Base-by-base conservation (phyloP, 2,888 invertebrate species). In the Apodemia zela region DNA sequence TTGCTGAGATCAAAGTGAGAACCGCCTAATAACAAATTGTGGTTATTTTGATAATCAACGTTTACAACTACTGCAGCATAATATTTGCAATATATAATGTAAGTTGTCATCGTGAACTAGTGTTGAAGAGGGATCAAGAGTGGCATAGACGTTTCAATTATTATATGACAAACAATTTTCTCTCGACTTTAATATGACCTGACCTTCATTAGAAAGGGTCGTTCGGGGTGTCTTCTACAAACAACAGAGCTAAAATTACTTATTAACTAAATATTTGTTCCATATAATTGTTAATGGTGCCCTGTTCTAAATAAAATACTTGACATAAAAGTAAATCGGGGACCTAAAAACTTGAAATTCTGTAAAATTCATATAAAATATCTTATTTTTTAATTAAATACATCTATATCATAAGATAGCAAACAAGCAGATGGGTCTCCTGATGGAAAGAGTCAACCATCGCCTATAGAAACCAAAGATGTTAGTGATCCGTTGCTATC, bases 71-170 rank as follows among this genome's bases (percentile, higher is more conserved):
- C 1, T 38, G 38, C 1, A 38, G 1, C 2, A 11, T 13, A 13
- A 38, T 13, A 35, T 35, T 38, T 38, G 38, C 2, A 38, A 38
- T 7, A 13, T 38, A 13, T 35, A 7, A 38, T 38, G 38, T 38
- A 38, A 38, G 38, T 42, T 15, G 15, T 42, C 3, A 15, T 42
- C 42, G 13, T 42, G 42, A 15, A 42, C 42, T 42, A 42, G 15
- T 51, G 13, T 51, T 51, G 51, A 51, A 51, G 51, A 21, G 51
- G 51, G 51, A 21, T 42, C 42, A 25, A 21, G 51, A 17, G 10
- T 49, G 49, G 49, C 18, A 10, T 49, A 49, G 49, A 54, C 51
- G 51, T 25, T 25, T 54, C 21, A 54, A 54, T 54, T 54, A 21
- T 25, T 11, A 42, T 42, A 42, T 25, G 25, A 21, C 49, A 51